phyloP scores from a whole-genome alignment of 2,888 invertebrate genomes.

The Hipparchia sbordonii region DNA sequence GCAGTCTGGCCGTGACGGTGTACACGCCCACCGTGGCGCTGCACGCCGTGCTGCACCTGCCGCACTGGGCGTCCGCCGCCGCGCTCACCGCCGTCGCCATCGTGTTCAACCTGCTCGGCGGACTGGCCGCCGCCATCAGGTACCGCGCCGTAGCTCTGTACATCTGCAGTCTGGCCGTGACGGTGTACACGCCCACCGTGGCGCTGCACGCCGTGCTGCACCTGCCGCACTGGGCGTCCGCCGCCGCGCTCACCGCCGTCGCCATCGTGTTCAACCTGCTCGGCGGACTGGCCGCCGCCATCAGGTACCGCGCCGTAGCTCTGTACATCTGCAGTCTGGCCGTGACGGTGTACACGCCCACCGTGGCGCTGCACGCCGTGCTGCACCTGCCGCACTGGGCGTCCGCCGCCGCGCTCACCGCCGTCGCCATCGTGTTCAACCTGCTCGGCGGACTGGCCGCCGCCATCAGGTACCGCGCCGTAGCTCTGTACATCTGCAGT shows the following conservation, averaged over 20 bases:
- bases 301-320: constrained; percentile 51
- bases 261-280: constrained; percentile 92
- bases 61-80: constrained; percentile 92
- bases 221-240: constrained; percentile 93
- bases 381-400: constrained; percentile 93
- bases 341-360: constrained; percentile 90
- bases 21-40: constrained; percentile 94
- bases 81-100: constrained; percentile 90
- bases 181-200: constrained; percentile 94
- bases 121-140: constrained; percentile 77
- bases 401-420: constrained; percentile 89
- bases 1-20: constrained; percentile 89
- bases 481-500: too few species aligned
- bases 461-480: constrained; percentile 60
- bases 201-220: constrained; percentile 92
- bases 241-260: constrained; percentile 88
- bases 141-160: constrained; percentile 79
- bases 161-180: constrained; percentile 87
- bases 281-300: constrained; percentile 85
- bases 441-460: constrained; percentile 87
- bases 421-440: constrained; percentile 91
- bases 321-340: too few species aligned
- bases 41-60: constrained; percentile 91
- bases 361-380: constrained; percentile 92
- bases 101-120: constrained; percentile 91